Conservation (phyloP, 2,888 invertebrate species). For the Achlya flavicornis region DNA sequence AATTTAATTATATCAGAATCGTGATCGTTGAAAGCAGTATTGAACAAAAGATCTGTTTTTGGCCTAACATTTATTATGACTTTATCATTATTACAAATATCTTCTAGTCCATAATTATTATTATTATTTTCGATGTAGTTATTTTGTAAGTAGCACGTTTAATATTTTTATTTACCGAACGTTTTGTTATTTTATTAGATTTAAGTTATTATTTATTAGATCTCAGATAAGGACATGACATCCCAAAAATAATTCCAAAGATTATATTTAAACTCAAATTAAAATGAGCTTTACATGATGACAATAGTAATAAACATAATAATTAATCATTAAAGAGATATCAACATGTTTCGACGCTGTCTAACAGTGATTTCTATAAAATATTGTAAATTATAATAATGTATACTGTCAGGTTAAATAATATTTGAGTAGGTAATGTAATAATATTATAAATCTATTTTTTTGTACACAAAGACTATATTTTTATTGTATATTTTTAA, state of each 20-base stretch:
- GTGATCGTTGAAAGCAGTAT: conserved; percentile 1
- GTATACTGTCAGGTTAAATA: conserved; percentile 9
- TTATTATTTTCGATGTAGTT: conserved; percentile 10
- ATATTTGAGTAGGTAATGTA: conserved; percentile 5
- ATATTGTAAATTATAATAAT: conserved; percentile 19
- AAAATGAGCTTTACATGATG: conserved; percentile 69
- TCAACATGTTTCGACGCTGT: conserved; percentile 52
- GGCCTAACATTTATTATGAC: not conserved
- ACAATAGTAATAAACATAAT: conserved; percentile 64
- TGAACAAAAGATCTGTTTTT: conserved; percentile 15
- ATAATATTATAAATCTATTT: conserved; percentile 32
- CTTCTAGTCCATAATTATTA: conserved; percentile 32
- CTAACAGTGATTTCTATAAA: conserved; percentile 45
- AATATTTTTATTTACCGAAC: not conserved
- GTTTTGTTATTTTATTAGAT: conserved; percentile 13
- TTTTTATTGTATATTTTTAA: conserved; percentile 36
- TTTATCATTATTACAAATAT: conserved; percentile 23
- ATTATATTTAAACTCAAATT: conserved; percentile 39
- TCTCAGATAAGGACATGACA: conserved; percentile 56
- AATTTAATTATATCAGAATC: conserved; percentile 10
- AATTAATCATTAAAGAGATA: conserved; percentile 35
- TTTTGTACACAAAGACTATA: conserved; percentile 34
- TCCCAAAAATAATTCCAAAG: conserved; percentile 69
- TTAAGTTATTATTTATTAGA: conserved; percentile 44
- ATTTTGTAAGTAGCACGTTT: conserved; percentile 19